A percentile compares a stretch with the other conserved stretches of the same genome.
Conservation (phyloP, 2,797 vertebrate species). For the Manis pentadactyla region DNA sequence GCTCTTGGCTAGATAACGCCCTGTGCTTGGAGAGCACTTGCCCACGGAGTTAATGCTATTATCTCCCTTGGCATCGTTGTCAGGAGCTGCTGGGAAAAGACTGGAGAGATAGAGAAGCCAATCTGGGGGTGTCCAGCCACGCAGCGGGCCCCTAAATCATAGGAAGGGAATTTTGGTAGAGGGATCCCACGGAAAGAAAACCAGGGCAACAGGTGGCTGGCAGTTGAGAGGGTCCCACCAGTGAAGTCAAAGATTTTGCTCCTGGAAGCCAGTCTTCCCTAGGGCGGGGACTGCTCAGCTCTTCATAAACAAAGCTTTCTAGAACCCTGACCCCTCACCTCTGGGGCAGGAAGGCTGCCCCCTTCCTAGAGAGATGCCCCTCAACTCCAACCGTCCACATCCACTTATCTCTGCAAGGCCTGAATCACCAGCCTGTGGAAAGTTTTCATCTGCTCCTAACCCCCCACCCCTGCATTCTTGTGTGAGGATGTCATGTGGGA, state of each 20-base stretch:
- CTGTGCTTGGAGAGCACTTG: neutral
- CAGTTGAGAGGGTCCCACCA: neutral
- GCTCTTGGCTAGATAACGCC: rapidly evolving
- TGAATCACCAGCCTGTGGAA: constrained; percentile 73
- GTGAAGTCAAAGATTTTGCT: neutral
- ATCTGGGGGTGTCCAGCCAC: neutral
- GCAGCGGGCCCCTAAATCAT: neutral
- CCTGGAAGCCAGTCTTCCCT: neutral
- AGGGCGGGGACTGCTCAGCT: too few species aligned
- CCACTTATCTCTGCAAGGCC: constrained; percentile 70
- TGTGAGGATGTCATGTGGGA: constrained; percentile 81
- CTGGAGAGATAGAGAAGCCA: neutral
- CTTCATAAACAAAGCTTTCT: constrained; percentile 35
- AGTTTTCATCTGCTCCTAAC: constrained; percentile 74
- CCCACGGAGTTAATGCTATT: rapidly evolving
- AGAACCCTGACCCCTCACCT: constrained; percentile 5
- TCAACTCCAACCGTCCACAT: neutral
- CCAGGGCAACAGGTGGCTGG: neutral
- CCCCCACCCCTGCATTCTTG: constrained; percentile 81
- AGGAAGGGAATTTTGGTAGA: neutral
- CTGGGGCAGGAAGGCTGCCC: neutral
- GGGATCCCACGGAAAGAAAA: neutral
- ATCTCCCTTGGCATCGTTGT: rapidly evolving
- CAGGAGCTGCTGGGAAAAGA: neutral
- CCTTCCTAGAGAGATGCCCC: neutral